Base-by-base conservation (phyloP, 1,140 invertebrate species). In the Sinonovacula constricta region DNA sequence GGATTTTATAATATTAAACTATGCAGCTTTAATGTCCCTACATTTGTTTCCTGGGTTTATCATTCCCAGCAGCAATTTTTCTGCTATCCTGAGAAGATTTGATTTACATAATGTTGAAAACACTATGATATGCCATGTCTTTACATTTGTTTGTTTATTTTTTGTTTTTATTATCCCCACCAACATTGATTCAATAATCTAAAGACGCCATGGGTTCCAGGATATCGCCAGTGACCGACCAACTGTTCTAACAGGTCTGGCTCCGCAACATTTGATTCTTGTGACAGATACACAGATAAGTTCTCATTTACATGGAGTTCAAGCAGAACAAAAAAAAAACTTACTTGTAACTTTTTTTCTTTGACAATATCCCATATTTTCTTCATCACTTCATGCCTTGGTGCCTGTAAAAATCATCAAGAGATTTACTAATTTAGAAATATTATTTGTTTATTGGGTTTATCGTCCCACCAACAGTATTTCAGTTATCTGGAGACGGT, bases 351-450 rank as follows among this genome's bases (percentile, higher is more conserved):
- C 87, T 98, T 95, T 71, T 95, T 94, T 91, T 97, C 96, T 91
- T 97, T 98, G 83, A 98, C 97, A 82, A 98, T 95, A 24, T 94
- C 93, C 97, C 97, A 98, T 36, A 98, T 93, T 85, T 95, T 95
- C 89, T 97, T 97, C 18, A 98, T 96, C 0, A 98, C 97, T 90
- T 97, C 96, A 88, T 97, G 96, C 53, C 97, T 94, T 0, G 97
- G 94, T 94, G 97, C 95, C 68, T 94, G 92, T 45, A 56, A 80
- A 18, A 26, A n/a, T n/a, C n/a, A n/a, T n/a, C n/a, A n/a, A n/a
- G n/a, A n/a, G n/a, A n/a, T n/a, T n/a, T n/a, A n/a, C n/a, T n/a
- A n/a, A n/a, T n/a, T n/a, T n/a, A n/a, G n/a, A n/a, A n/a, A n/a
- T n/a, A n/a, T n/a, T n/a, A n/a, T n/a, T n/a, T n/a, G n/a, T n/a